phyloP scores from a whole-genome alignment of 1,140 invertebrate genomes.

The Mya arenaria region DNA sequence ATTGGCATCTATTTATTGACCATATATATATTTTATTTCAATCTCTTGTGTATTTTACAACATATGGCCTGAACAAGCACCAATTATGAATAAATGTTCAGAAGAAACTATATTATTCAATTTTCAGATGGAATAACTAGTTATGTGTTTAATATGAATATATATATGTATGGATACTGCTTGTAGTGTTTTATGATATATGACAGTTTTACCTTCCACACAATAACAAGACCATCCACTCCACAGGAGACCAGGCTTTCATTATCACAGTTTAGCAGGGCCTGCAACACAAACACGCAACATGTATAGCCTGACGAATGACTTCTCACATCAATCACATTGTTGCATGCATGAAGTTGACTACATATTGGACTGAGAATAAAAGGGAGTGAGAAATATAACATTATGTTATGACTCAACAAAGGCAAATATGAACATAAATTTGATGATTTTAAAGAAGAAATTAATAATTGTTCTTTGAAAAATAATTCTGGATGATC shows the following conservation, averaged over 20 bases:
- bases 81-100: background rate
- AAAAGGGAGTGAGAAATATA: no score
- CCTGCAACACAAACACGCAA: conserved; percentile 65
- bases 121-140: background rate
- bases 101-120: background rate
- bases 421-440: no score
- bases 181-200: background rate
- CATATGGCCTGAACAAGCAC: background rate
- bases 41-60: background rate
- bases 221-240: conserved; percentile 75
- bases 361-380: no score
- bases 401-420: no score
- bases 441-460: no score
- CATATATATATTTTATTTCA: background rate
- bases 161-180: background rate
- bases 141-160: background rate
- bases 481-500: no score
- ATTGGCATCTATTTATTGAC: no score
- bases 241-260: conserved; percentile 77
- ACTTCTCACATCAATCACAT: no score
- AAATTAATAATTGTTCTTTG: no score
- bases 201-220: conserved; percentile 72
- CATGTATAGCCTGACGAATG: no score
- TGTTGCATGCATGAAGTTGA: no score
- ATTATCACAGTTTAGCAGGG: conserved; percentile 72